These are phyloP conservation scores for Chlorops oryzae DNA, from an alignment of 1,140 invertebrate species.

Conservation along the genomic window DNA sequence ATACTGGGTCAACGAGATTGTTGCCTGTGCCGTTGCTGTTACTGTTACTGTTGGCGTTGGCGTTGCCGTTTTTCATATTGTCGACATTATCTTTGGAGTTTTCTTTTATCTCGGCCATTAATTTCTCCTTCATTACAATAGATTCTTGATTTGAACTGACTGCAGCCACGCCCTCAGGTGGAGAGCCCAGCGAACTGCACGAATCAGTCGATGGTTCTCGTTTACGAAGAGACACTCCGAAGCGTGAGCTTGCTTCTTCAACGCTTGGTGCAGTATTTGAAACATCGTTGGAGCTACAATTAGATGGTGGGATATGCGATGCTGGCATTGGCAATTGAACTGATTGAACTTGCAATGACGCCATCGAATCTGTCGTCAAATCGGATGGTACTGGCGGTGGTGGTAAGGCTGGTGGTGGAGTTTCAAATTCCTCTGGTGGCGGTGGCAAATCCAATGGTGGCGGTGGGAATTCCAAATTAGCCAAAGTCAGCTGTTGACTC, in stretches of 20 bases:
- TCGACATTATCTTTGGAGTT: slow-evolving; percentile 56
- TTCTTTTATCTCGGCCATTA: slow-evolving; percentile 76
- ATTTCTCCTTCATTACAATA: slow-evolving; percentile 70
- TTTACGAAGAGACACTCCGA: slow-evolving; percentile 64
- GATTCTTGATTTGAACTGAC: slow-evolving; percentile 20
- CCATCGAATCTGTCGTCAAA: slow-evolving; percentile 2
- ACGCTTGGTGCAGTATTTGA: slow-evolving; percentile 61
- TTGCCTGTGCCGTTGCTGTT: slow-evolving; percentile 16
- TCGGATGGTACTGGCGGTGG: slow-evolving; percentile 33
- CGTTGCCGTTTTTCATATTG: slow-evolving; percentile 36
- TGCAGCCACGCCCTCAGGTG: slow-evolving; percentile 30
- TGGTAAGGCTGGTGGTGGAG: slow-evolving; percentile 37
- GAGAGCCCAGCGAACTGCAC: slow-evolving; percentile 49
- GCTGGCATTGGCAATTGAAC: slow-evolving; percentile 16
- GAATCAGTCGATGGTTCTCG: slow-evolving; percentile 59
- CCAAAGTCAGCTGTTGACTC: slow-evolving; percentile 54
- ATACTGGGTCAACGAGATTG: slow-evolving; percentile 61
- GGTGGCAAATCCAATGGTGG: slow-evolving; percentile 67
- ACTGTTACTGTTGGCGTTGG: slow-evolving; percentile 18
- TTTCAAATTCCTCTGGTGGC: slow-evolving; percentile 60
- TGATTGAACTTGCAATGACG: not conserved
- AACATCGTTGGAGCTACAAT: slow-evolving; percentile 56
- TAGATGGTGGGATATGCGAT: no score
- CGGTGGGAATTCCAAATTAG: slow-evolving; percentile 80
- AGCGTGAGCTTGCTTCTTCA: slow-evolving; percentile 63